A percentile compares a stretch with the other conserved stretches of the same genome.
Evolutionary conservation across 2,113 vertebrate species (phyloP).

Genomic region (Zonotrichia leucophrys): DNA sequence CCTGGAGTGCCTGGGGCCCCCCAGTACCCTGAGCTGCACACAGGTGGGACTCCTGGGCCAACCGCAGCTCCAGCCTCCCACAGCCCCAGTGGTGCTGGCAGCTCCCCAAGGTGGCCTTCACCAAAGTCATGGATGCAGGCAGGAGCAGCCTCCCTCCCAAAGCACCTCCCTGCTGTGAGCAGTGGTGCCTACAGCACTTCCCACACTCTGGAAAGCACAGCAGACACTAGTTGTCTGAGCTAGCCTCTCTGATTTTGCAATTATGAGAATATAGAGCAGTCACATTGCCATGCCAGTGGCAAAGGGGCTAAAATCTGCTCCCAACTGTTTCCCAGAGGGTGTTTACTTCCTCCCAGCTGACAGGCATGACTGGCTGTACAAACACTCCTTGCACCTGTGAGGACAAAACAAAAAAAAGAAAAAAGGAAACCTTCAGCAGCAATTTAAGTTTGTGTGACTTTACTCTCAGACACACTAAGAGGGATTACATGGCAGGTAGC

Average conservation of each 20-base stretch:
- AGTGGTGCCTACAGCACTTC: not conserved
- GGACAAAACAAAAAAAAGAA: not conserved
- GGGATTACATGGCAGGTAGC: not conserved
- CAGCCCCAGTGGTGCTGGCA: not conserved
- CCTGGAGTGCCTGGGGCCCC: accelerated
- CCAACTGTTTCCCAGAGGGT: not conserved
- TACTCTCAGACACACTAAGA: not conserved
- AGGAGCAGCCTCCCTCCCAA: not conserved
- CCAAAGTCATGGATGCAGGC: not conserved
- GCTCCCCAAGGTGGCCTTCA: accelerated
- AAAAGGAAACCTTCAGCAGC: not conserved
- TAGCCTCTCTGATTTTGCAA: not conserved
- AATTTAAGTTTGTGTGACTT: not conserved
- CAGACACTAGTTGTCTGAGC: not conserved
- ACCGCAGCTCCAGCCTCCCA: accelerated
- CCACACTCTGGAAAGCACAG: not conserved
- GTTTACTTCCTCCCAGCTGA: constrained; percentile 20
- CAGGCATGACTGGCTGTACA: not conserved
- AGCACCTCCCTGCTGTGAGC: not conserved
- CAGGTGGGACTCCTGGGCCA: not conserved
- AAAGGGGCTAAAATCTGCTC: constrained; percentile 9
- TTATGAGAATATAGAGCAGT: not conserved
- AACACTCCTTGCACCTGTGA: not conserved
- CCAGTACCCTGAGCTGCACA: not conserved
- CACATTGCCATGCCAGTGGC: not conserved